phyloP scores from a whole-genome alignment of 2,113 vertebrate species.

The Pelmatolapia mariae region DNA sequence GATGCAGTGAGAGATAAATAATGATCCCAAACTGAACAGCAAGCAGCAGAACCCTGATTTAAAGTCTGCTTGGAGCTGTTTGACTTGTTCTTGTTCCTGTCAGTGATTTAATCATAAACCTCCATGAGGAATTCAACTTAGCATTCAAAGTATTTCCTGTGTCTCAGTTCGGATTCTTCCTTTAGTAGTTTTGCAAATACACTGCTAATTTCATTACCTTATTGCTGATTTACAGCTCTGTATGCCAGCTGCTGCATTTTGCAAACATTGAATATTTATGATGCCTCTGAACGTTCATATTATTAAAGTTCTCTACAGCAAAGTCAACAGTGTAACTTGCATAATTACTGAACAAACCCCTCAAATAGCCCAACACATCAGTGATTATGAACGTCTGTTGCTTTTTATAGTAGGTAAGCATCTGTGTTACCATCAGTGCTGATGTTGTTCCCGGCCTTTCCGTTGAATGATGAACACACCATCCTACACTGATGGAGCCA shows the following conservation, averaged over 20 bases:
- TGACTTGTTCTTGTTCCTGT: not conserved
- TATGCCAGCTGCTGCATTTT: not conserved
- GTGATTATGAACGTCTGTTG: not conserved
- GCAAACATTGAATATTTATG: not conserved
- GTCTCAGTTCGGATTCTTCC: not conserved
- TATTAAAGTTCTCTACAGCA: not conserved
- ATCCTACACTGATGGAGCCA: not conserved
- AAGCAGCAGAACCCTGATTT: not conserved
- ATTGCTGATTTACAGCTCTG: not conserved
- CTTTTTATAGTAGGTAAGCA: not conserved
- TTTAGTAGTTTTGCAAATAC: not conserved
- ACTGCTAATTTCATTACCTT: not conserved
- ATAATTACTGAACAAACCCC: not conserved
- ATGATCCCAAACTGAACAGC: not conserved
- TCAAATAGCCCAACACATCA: not conserved
- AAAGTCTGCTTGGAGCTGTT: not conserved
- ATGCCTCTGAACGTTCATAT: not conserved
- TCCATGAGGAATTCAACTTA: not conserved
- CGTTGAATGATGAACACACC: not conserved
- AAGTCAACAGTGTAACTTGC: not conserved
- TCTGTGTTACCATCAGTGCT: not conserved
- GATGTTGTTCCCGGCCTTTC: not conserved
- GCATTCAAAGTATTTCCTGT: not conserved
- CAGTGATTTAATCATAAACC: not conserved
- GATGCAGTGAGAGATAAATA: not conserved